Evolutionary conservation across 2,113 vertebrate genomes (phyloP), one percentile per base, ranked within the genome.

Genomic region (Pteropus alecto): DNA sequence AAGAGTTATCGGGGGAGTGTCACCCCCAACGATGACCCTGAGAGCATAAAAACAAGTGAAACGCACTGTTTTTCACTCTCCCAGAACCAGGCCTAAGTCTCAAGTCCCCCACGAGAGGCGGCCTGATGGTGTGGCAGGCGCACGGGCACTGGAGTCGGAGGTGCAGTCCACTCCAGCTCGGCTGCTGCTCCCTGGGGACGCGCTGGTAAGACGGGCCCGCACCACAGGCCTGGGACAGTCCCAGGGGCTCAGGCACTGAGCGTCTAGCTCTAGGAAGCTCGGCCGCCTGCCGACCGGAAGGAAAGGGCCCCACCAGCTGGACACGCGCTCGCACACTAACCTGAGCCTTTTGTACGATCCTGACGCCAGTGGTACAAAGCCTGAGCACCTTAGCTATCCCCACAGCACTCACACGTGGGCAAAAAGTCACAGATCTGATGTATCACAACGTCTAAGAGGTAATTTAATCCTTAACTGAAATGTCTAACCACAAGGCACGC

Each of bases 401-500:
- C 60, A 1, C 5, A 2, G 38, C 4, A 12, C 30, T 13, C 71
- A 56, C 3, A 1, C 0, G 3, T 15, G 48, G 12, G 30, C 46
- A 5, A 7, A 28, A 65, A 26, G 48, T 8, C 78, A 68, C 26
- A 22, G 89, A 15, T 2, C 0, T 1, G 61, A 43, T 2, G 7
- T 8, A 7, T 3, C 6, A 0, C 2, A 6, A 6, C 3, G 21
- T 3, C 78, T 43, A 21, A 48, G 68, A 33, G 22, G 26, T 1
- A 11, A 58, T 4, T 30, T 30, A 24, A 21, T 30, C 15, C 56
- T n/a, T n/a, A 81, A 38, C 1, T 41, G 26, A 73, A 21, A 30
- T 0, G 0, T 30, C 28, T 46, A 22, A 54, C 1, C 60, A 12
- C 0, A 1, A 22, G n/a, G 7, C 26, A 19, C 4, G 0, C 7